Conservation (phyloP, 2,888 invertebrate species). For the Cloeon dipterum region DNA sequence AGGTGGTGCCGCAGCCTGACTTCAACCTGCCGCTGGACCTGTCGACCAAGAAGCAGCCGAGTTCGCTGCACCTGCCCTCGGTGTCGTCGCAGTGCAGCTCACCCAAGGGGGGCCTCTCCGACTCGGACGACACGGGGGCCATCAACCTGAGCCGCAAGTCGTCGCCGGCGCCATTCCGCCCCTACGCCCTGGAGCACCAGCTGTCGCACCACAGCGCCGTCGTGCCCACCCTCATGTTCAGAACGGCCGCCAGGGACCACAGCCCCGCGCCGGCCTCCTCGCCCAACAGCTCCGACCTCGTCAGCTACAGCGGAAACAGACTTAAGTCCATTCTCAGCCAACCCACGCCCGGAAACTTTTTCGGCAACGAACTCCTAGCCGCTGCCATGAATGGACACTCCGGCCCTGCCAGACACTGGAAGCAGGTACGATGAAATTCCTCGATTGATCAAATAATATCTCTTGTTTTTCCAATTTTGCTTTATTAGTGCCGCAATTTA, state of each 20-base stretch:
- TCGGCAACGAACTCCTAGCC: neutral
- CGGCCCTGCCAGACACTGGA: constrained; percentile 38
- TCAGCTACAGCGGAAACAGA: neutral
- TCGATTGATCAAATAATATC: neutral
- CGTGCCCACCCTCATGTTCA: neutral
- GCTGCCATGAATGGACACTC: constrained; percentile 25
- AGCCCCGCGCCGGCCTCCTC: constrained; percentile 14
- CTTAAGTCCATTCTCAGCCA: neutral
- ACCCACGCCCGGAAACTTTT: neutral
- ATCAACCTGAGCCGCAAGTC: constrained; percentile 56
- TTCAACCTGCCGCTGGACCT: constrained; percentile 51
- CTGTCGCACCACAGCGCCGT: constrained; percentile 8
- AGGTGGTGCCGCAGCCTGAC: constrained; percentile 14
- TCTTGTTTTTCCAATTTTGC: too few relatives aligned
- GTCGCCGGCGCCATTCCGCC: constrained; percentile 28
- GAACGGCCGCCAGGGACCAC: constrained; percentile 11
- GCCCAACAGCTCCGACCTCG: constrained; percentile 4
- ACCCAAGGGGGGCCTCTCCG: constrained; percentile 33
- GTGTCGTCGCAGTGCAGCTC: constrained; percentile 36
- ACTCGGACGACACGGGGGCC: constrained; percentile 38
- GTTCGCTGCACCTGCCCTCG: constrained; percentile 14
- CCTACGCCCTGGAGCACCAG: constrained; percentile 6
- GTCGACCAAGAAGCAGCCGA: constrained; percentile 51
- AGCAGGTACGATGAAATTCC: constrained; percentile 15
- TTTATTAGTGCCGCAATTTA: too few relatives aligned